phyloP scores from a whole-genome alignment of 2,797 vertebrate genomes.

The Tinamus major region DNA sequence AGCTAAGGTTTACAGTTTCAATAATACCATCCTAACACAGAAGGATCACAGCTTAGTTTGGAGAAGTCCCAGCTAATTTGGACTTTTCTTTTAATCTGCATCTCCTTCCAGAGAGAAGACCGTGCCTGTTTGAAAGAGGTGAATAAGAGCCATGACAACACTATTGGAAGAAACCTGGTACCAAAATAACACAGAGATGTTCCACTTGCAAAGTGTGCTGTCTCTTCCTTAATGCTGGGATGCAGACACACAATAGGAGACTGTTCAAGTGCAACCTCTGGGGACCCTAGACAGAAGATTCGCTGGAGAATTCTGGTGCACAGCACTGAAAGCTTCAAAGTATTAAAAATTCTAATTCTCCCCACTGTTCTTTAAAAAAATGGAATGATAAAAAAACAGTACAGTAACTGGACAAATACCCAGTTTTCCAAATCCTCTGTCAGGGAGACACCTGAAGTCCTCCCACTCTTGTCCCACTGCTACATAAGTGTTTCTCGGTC shows the following conservation, averaged over 20 bases:
- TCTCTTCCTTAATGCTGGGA: background rate
- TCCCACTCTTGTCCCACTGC: background rate
- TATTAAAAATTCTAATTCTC: background rate
- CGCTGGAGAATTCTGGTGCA: constrained; percentile 40
- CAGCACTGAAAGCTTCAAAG: constrained; percentile 51
- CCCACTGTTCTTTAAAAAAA: constrained; percentile 5
- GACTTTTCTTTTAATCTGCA: background rate
- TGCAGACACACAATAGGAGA: constrained; percentile 1
- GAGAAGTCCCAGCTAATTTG: background rate
- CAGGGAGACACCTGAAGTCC: background rate
- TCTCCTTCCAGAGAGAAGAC: background rate
- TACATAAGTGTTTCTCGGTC: constrained; percentile 80
- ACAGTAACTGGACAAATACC: background rate
- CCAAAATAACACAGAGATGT: background rate
- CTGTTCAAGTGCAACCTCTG: background rate
- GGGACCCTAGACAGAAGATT: background rate
- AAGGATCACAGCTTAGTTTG: background rate
- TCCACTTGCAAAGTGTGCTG: background rate
- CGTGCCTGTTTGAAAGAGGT: background rate
- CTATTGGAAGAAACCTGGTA: background rate
- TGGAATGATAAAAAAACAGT: background rate
- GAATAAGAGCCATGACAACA: background rate
- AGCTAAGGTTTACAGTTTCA: background rate
- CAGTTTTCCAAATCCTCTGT: background rate
- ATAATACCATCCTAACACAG: background rate